Conservation (phyloP, 1,140 invertebrate genomes). For the Coboldia fuscipes region DNA sequence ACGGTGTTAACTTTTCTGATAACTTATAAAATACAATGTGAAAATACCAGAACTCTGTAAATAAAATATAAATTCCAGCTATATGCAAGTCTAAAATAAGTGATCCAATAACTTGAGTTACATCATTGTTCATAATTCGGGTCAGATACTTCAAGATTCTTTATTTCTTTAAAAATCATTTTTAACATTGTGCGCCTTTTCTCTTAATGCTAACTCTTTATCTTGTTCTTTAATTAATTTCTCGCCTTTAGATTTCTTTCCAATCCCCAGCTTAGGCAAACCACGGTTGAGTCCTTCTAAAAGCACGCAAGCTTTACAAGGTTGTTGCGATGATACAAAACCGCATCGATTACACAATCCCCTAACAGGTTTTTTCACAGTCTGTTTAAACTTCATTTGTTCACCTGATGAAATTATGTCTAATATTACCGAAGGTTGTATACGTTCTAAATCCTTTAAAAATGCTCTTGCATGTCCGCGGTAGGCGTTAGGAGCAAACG, state of each 20-base stretch:
- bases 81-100: too few relatives aligned
- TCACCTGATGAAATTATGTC: conserved; percentile 97
- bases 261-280: conserved; percentile 64
- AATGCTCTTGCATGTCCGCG: conserved; percentile 79
- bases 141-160: too few relatives aligned
- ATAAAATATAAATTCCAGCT: too few relatives aligned
- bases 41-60: too few relatives aligned
- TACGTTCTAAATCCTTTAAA: conserved; percentile 90
- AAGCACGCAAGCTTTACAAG: conserved; percentile 93
- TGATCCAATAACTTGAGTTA: too few relatives aligned
- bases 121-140: too few relatives aligned
- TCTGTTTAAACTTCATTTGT: conserved; percentile 59
- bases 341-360: conserved; percentile 70
- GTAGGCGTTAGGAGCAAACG: conserved; percentile 97
- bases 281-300: conserved; percentile 91
- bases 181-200: conserved; percentile 19
- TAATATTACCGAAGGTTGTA: conserved; percentile 82
- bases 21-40: too few relatives aligned
- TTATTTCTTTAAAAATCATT: conserved; percentile 22
- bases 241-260: conserved; percentile 61
- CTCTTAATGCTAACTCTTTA: conserved; percentile 12
- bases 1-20: too few relatives aligned
- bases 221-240: conserved; percentile 30
- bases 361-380: conserved; percentile 58
- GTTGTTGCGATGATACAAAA: conserved; percentile 85